Evolutionary conservation across 2,797 vertebrate species (phyloP).

Genomic region (Lepidocolaptes lacrymiger): DNA sequence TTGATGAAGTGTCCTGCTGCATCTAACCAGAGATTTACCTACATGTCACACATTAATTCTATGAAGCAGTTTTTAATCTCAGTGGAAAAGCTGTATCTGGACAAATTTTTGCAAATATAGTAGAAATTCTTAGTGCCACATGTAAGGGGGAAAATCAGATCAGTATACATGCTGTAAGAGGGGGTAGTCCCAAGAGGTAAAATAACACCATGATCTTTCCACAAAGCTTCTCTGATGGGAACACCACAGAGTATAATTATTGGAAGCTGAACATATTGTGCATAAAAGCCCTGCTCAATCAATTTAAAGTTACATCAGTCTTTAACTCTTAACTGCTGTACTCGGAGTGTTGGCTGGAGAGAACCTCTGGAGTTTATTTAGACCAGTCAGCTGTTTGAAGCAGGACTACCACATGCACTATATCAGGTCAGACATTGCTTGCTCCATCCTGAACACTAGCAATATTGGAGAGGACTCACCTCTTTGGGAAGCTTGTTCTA

Average conservation of each 20-base stretch:
- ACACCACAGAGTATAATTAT: background rate
- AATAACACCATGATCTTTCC: background rate
- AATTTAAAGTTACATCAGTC: background rate
- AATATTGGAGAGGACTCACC: background rate
- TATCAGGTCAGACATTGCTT: accelerated
- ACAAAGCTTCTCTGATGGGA: background rate
- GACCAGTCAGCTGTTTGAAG: background rate
- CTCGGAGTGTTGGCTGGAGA: background rate
- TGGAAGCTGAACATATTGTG: background rate
- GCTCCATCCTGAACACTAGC: background rate
- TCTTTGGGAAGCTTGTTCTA: background rate
- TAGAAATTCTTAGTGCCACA: background rate
- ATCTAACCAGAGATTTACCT: background rate
- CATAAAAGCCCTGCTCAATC: background rate
- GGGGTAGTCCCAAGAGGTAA: background rate
- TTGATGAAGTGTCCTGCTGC: background rate
- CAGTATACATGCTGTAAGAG: background rate
- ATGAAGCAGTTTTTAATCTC: background rate
- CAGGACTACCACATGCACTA: background rate
- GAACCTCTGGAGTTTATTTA: background rate
- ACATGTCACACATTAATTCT: background rate
- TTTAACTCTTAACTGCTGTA: background rate
- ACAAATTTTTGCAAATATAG: background rate
- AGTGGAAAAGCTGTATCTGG: background rate
- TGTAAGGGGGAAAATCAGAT: background rate